Evolutionary conservation across 1,140 invertebrate genomes (phyloP), one percentile per base, ranked within the genome.

Genomic region (Apis florea): DNA sequence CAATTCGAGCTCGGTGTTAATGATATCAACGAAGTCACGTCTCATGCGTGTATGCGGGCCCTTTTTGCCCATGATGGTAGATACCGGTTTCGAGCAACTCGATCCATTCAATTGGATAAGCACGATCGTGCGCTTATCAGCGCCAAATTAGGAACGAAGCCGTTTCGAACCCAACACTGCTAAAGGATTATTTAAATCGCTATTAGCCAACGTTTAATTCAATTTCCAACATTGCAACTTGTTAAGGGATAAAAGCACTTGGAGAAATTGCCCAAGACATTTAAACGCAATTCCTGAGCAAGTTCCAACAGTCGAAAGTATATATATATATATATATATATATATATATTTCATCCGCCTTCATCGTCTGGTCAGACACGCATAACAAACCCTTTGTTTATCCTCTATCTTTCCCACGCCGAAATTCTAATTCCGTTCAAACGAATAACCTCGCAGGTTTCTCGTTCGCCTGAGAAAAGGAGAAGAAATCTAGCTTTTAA

Each of bases 401-500:
- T 83, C 85, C 63, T n/a, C n/a, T 76, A 15, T 26, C 13, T 53
- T 31, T 31, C 40, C 69, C 58, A 85, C 83, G 31, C 81, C 80
- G 74, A 88, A 88, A 85, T 88, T 87, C 79, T 85, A 85, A 88
- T 87, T 87, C 73, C 54, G 58, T 80, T 87, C 73, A 79, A 84
- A 79, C 68, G 67, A 86, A n/a, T 71, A 79, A 79, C 75, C 59
- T 19, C 3, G n/a, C 56, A 24, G 24, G n/a, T 26, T 12, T 2
- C 6, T 17, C 13, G 49, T 26, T 12, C n/a, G 1, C 59, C n/a
- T 6, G n/a, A 15, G 0, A n/a, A n/a, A n/a, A 13, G 69, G 19
- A 0, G 26, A 26, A 24, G 21, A 13, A 47, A 67, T 70, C 47
- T 21, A 15, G 51, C 31, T 63, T n/a, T 75, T 49, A 31, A 21